A percentile compares a stretch with the other conserved stretches of the same genome.
These are phyloP conservation scores for Trinectes maculatus DNA, from an alignment of 2,113 vertebrate genomes.

Conservation along the genomic window DNA sequence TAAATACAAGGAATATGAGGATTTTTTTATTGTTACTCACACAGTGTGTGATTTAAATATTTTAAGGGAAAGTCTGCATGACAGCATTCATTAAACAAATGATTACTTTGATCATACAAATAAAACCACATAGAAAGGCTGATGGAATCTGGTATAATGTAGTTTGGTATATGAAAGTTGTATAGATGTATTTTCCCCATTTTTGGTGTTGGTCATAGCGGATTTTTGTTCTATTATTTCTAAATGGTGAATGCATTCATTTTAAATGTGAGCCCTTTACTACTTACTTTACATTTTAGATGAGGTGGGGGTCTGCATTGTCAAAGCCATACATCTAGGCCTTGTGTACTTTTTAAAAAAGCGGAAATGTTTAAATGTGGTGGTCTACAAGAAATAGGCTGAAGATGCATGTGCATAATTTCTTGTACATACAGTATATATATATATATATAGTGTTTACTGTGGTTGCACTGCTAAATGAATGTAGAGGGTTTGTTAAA, in stretches of 20 bases:
- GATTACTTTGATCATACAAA: not conserved
- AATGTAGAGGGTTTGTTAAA: not conserved
- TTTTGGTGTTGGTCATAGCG: not conserved
- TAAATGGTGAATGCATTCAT: not conserved
- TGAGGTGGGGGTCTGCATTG: not conserved
- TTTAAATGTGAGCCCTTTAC: not conserved
- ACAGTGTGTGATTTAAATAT: not conserved
- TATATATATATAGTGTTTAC: not conserved
- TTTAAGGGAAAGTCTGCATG: slow-evolving; percentile 1
- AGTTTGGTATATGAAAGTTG: not conserved
- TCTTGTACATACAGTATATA: not conserved
- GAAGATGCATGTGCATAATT: not conserved
- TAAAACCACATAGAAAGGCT: not conserved
- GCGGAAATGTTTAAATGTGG: not conserved
- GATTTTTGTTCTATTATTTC: not conserved
- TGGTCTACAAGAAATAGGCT: not conserved
- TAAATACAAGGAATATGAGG: slow-evolving; percentile 28
- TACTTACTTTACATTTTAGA: not conserved
- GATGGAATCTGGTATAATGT: not conserved
- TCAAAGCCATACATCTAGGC: not conserved
- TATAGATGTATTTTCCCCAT: not conserved
- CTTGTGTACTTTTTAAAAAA: not conserved
- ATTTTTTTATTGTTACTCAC: slow-evolving; percentile 7
- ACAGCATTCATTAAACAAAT: not conserved
- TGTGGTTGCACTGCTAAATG: not conserved